Base-by-base conservation (phyloP, 2,797 vertebrate species). In the Dendrocincla tyrannina region DNA sequence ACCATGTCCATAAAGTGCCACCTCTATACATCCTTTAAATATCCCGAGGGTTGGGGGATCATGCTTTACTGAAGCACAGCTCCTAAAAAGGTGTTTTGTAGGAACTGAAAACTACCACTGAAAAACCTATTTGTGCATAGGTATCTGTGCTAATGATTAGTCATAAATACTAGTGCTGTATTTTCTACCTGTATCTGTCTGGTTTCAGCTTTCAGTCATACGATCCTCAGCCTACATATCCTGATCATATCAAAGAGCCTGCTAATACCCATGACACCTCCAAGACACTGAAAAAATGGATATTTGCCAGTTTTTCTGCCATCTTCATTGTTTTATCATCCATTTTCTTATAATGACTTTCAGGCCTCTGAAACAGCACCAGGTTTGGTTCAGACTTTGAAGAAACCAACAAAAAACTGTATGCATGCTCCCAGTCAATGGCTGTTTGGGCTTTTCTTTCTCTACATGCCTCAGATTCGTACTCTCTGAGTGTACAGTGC, bases 141-240 rank as follows among this genome's bases (percentile, higher is more conserved):
- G 18, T 44, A 52, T 12, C 37, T 69, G 10, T 50, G 52, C n/a
- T 68, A 73, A 87, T 5, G 16, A 69, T 69, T 49, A 52, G 16
- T 55, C 42, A 59, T 39, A 87, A 95, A 82, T 37, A 85, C n/a
- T 47, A 67, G 56, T 32, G 39, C 14, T 85, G 5, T 37, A 10
- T 85, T 73, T 89, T 85, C 86, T 62, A 50, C 64, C 15, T 75
- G 41, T 23, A 30, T 84, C 74, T 75, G 25, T 37, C 32, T 81
- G 37, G 37, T 42, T 79, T 58, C 69, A 55, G 27, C 52, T 75
- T 81, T 24, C 27, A 30, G 49, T 14, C 46, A 8, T 35, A 32
- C 16, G 50, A 14, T 50, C 37, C 19, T 66, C 4, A 0, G 4
- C 12, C 24, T 39, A 25, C 19, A 15, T 5, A 37, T 3, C 37